A percentile compares a stretch with the other conserved stretches of the same genome.
Conservation (phyloP, 64 coral and sea anemone genomes). For the Hydrozoanthus tunicans region DNA sequence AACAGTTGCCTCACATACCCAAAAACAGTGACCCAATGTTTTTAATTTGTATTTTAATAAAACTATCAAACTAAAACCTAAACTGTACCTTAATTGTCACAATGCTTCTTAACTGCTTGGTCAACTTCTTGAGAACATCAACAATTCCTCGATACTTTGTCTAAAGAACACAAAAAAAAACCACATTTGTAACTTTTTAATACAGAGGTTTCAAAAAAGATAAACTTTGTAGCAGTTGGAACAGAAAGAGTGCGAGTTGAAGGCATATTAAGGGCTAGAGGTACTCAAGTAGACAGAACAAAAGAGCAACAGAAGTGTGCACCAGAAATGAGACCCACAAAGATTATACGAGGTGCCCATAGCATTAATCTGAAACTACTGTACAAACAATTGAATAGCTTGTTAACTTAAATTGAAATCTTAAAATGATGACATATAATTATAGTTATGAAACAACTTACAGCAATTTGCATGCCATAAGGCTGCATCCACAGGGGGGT, state of each 20-base stretch:
- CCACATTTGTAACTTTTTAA: no score
- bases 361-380: no score
- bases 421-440: not conserved
- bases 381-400: no score
- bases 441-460: not conserved
- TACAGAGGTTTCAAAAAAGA: no score
- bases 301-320: no score
- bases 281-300: no score
- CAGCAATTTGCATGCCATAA: conserved; percentile 47
- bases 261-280: no score
- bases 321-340: no score
- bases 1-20: not conserved
- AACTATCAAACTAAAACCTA: not conserved
- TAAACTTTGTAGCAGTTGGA: no score
- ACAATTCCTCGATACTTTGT: conserved; percentile 71
- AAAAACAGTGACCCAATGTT: not conserved
- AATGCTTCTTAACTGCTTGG: conserved; percentile 64
- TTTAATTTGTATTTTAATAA: not conserved
- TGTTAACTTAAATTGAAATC: not conserved
- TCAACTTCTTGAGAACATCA: conserved; percentile 79
- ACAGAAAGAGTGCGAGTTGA: no score
- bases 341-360: no score
- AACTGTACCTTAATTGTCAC: conserved; percentile 74
- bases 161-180: conserved; percentile 20
- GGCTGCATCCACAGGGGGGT: conserved; percentile 44